Percentiles rank a stretch among this genome's conserved stretches.
phyloP scores from a whole-genome alignment of 2,888 invertebrate genomes.

The Pseudeuparius sepicola region DNA sequence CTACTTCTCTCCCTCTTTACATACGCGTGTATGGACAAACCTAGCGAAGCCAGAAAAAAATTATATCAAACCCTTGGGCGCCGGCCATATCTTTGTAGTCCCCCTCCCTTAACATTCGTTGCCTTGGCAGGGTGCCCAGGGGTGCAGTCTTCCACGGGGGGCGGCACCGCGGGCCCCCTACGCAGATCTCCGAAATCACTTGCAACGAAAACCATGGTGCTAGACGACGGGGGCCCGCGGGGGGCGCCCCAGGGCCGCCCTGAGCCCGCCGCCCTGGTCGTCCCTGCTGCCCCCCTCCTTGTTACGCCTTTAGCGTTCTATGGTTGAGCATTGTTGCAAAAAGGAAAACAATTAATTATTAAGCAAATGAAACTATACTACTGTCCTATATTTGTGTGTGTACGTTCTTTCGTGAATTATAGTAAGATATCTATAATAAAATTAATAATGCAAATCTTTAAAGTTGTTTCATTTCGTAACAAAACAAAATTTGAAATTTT shows the following conservation, averaged over 20 bases:
- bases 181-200: constrained; percentile 27
- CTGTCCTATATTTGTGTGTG: constrained; percentile 41
- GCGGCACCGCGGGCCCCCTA: constrained; percentile 26
- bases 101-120: constrained; percentile 23
- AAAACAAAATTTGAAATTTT: too few species aligned
- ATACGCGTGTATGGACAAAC: too few species aligned
- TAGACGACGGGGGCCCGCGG: constrained; percentile 33
- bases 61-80: constrained; percentile 28
- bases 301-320: constrained; percentile 38
- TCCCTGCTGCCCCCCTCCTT: constrained; percentile 33
- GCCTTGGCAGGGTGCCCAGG: constrained; percentile 38
- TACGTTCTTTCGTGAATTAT: constrained; percentile 40
- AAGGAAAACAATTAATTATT: constrained; percentile 32
- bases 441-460: too few species aligned
- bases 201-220: constrained; percentile 42
- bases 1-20: too few species aligned
- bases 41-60: too few species aligned
- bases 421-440: too few species aligned
- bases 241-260: constrained; percentile 31
- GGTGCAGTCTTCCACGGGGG: constrained; percentile 41
- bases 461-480: too few species aligned
- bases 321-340: constrained; percentile 34
- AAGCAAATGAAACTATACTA: constrained; percentile 30
- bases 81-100: too few species aligned
- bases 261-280: constrained; percentile 34